Evolutionary conservation across 2,797 vertebrate species (phyloP), one percentile per base, ranked within the genome.

Genomic region (Chelonia mydas): DNA sequence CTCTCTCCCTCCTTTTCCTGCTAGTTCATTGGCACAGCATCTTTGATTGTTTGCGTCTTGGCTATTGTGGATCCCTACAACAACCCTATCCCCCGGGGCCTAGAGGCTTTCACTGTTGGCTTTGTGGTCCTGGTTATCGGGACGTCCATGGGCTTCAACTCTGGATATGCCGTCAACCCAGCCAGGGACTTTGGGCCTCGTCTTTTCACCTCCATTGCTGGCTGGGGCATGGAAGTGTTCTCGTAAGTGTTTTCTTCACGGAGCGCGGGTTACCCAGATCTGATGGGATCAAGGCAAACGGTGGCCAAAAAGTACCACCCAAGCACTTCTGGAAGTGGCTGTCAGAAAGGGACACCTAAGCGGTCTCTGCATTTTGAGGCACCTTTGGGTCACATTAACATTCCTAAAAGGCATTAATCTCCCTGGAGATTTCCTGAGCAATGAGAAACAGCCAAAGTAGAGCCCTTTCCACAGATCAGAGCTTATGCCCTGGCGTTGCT

Each of bases 61-160:
- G 99, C 99, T 33, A 99, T 99, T 28, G 99, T 99, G 8, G 99
- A 99, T 96, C 99, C 99, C 1, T 97, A 98, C 98, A 99, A 99
- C 98, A 99, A 99, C 97, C 98, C 99, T 0, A 98, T 99, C 37
- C 99, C 99, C 21, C 98, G 96, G 0, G 99, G 99, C 1, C 98
- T 99, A 94, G 99, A 99, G 88, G 99, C 99, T 81, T 99, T 99
- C 98, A 99, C 99, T 0, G 99, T 99, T 97, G 99, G 99, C 76
- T 99, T 99, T 31, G 99, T 99, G 83, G 99, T 99, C 93, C 98
- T 99, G 0, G 99, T 99, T 96, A 99, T 99, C 72, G 99, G 99
- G 81, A 98, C 99, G 25, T 99, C 99, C 13, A 99, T 99, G 99
- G 99, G 99, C 95, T 99, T 99, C 97, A 99, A 99, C 97, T 99